Base-by-base conservation (phyloP, 2,888 invertebrate genomes). In the Heliconius ethilla region DNA sequence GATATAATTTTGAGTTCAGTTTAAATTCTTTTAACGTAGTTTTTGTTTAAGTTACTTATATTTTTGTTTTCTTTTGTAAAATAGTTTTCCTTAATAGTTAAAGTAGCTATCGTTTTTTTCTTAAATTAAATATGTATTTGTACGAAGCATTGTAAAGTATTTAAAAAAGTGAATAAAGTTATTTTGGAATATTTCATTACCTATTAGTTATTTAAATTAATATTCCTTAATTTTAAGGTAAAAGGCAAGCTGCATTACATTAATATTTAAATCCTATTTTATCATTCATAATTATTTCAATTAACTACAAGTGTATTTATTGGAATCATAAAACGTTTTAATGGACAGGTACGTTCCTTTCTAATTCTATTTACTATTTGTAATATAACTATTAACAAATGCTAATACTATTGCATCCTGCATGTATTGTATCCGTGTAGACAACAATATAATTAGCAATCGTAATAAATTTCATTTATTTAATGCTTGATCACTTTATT, bases 351-450 rank as follows among this genome's bases (percentile, higher is more conserved):
- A 40, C n/a, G 67, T 67, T 40, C 37, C 40, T 67, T 67, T 67
- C 67, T 67, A 67, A 67, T 37, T 67, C n/a, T 67, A 37, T 40
- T 67, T n/a, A 67, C 11, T 33, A 67, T 37, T 67, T n/a, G n/a
- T 29, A 37, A 67, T 37, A 11, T 33, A 66, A 33, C 18, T 33
- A 29, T 29, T 66, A 66, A 25, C 22, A 18, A 29, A 66, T 66
- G 33, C 66, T 7, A 18, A 67, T 37, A 27, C 51, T 51, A 22
- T 51, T 11, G 62, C 25, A 63, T 63, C 62, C 62, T 63, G 62
- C 27, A 63, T 63, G 27, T 67, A 67, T 67, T 67, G 22, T 37
- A 37, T 67, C 37, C n/a, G 13, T 67, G 37, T 67, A 37, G 22
- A 67, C 33, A 67, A n/a, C n/a, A 33, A 22, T 37, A 69, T 40